Percentiles rank a stretch among this genome's conserved stretches.
phyloP scores from a whole-genome alignment of 2,113 vertebrate genomes.

The Heterotis niloticus region DNA sequence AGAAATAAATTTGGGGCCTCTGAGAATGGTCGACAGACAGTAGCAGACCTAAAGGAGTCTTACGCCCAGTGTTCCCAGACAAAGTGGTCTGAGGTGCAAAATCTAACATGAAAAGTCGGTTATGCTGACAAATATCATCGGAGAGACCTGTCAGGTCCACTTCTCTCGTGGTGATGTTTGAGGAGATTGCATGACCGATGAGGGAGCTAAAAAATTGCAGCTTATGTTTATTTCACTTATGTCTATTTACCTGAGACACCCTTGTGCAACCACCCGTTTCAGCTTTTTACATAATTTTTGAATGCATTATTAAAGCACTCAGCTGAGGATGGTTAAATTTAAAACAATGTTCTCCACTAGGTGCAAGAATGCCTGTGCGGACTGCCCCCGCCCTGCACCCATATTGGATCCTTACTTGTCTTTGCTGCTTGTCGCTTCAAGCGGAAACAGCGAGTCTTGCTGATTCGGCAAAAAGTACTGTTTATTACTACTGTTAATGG shows the following conservation, averaged over 20 bases:
- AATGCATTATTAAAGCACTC: not conserved
- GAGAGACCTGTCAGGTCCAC: not conserved
- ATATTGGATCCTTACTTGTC: not conserved
- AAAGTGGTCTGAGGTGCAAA: conserved; percentile 4
- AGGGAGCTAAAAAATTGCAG: no score
- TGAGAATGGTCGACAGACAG: conserved; percentile 2
- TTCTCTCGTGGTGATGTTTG: not conserved
- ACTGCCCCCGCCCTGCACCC: conserved; percentile 24
- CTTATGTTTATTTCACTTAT: no score
- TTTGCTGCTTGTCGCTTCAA: conserved; percentile 29
- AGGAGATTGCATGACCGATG: not conserved
- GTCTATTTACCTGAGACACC: not conserved
- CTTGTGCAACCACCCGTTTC: not conserved
- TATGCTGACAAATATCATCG: not conserved
- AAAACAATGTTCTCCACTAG: conserved; percentile 43
- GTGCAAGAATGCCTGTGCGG: conserved; percentile 29
- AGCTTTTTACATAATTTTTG: no score
- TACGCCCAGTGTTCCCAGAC: conserved; percentile 5
- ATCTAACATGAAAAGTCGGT: conserved; percentile 35
- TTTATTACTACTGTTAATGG: conserved; percentile 40
- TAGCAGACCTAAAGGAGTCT: conserved; percentile 6
- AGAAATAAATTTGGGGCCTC: conserved; percentile 15
- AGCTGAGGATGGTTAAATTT: not conserved
- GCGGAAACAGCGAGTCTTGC: conserved; percentile 35
- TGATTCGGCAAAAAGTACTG: conserved; percentile 51